phyloP scores from a whole-genome alignment of 2,888 invertebrate genomes.

The Monochamus alternatus region DNA sequence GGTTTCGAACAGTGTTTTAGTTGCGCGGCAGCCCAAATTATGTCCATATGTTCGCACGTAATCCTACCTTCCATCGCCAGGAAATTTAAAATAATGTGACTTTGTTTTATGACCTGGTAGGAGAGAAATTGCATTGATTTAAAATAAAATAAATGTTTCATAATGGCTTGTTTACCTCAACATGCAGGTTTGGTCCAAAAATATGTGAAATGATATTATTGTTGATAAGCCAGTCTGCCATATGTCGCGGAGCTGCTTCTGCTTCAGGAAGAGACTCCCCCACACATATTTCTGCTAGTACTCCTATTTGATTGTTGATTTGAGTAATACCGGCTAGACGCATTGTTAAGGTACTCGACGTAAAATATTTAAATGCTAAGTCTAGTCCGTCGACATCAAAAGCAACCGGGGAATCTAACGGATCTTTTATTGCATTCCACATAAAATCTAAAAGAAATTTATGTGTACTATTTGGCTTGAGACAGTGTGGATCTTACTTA shows the following conservation, averaged over 20 bases:
- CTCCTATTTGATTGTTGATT: constrained; percentile 93
- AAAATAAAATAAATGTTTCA: neutral
- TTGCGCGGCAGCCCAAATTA: constrained; percentile 96
- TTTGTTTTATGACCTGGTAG: constrained; percentile 89
- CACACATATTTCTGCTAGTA: constrained; percentile 92
- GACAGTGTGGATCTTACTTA: constrained; percentile 66
- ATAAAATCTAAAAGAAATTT: constrained; percentile 81
- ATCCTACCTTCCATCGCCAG: constrained; percentile 93
- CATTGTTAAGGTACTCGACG: constrained; percentile 95
- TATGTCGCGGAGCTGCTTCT: constrained; percentile 86
- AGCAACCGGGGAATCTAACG: constrained; percentile 87
- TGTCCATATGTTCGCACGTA: constrained; percentile 91
- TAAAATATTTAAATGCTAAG: constrained; percentile 96
- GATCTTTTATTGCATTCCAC: constrained; percentile 96
- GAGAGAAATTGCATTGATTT: constrained; percentile 29
- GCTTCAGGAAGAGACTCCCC: constrained; percentile 90
- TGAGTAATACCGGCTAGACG: constrained; percentile 94
- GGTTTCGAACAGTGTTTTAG: constrained; percentile 95
- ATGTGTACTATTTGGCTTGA: neutral
- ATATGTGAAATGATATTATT: constrained; percentile 94
- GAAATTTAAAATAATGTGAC: constrained; percentile 93
- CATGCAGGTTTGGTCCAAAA: constrained; percentile 97
- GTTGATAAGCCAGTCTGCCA: constrained; percentile 91
- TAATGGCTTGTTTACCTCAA: constrained; percentile 78
- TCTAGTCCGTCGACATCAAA: constrained; percentile 93